phyloP scores from a whole-genome alignment of 2,113 vertebrate genomes.

The Gavialis gangeticus region DNA sequence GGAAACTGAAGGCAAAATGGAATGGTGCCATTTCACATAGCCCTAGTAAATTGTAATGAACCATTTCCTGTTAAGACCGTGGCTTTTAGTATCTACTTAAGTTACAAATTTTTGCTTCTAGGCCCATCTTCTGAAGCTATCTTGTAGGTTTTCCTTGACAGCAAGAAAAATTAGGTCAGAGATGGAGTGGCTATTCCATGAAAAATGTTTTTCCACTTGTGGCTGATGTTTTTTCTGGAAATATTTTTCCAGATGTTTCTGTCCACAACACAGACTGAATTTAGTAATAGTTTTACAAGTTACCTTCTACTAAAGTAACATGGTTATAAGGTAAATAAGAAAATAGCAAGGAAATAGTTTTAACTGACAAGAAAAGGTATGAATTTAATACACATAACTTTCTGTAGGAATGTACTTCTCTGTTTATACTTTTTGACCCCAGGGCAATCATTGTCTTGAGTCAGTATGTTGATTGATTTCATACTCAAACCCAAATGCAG shows the following conservation, averaged over 20 bases:
- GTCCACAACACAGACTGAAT: not conserved
- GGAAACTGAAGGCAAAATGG: too few species aligned
- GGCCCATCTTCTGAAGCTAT: too few species aligned
- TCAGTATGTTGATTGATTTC: accelerated
- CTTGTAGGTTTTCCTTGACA: too few species aligned
- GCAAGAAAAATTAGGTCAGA: too few species aligned
- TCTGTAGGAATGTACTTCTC: not conserved
- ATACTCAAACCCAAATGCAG: not conserved
- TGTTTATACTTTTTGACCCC: not conserved
- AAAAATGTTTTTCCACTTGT: too few species aligned
- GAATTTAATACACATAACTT: not conserved
- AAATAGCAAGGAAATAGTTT: not conserved
- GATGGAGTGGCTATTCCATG: too few species aligned
- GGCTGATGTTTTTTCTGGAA: not conserved
- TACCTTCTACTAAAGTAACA: not conserved
- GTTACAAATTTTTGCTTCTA: too few species aligned
- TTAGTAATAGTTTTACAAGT: not conserved
- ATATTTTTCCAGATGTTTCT: not conserved
- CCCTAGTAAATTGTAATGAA: too few species aligned
- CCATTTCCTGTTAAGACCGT: too few species aligned
- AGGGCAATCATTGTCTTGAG: not conserved
- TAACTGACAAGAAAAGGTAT: not conserved
- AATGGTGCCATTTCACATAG: too few species aligned
- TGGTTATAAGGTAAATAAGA: not conserved
- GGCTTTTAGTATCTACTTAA: too few species aligned